Percentiles rank a stretch among this genome's conserved stretches.
phyloP scores from a whole-genome alignment of 1,140 invertebrate genomes.

The Pseudomyrmex dendroicus region DNA sequence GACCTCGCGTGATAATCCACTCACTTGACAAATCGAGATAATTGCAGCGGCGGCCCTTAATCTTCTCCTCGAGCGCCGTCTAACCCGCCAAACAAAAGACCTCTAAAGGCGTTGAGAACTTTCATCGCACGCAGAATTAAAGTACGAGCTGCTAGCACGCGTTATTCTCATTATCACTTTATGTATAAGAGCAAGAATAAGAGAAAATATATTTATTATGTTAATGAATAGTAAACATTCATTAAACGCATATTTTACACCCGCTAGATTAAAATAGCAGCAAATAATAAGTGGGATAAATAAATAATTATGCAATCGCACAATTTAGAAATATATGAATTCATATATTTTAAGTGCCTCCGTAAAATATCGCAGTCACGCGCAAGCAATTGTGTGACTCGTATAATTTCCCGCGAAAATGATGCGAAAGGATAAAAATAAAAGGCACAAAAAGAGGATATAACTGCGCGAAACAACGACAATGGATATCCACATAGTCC shows the following conservation, averaged over 20 bases:
- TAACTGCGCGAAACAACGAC: slow-evolving; percentile 37
- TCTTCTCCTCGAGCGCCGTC: slow-evolving; percentile 35
- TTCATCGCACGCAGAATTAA: slow-evolving; percentile 30
- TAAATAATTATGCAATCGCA: too few species aligned
- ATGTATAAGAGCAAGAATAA: not conserved
- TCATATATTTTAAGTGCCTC: too few species aligned
- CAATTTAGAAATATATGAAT: too few species aligned
- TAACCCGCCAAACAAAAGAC: slow-evolving; percentile 46
- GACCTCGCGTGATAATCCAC: slow-evolving; percentile 78
- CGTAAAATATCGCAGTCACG: too few species aligned
- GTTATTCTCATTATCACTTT: not conserved
- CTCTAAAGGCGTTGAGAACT: slow-evolving; percentile 7
- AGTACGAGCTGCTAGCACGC: slow-evolving; percentile 3
- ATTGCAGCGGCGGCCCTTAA: slow-evolving; percentile 76
- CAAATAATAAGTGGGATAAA: too few species aligned
- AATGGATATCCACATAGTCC: slow-evolving; percentile 43
- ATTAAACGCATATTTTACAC: not conserved
- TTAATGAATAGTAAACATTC: slow-evolving; percentile 4
- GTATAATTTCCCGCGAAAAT: slow-evolving; percentile 5
- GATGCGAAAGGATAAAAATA: not conserved
- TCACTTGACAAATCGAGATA: slow-evolving; percentile 82
- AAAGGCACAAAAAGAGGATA: slow-evolving; percentile 24
- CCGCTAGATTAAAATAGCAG: too few species aligned
- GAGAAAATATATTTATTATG: not conserved
- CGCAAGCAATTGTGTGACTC: too few species aligned